phyloP scores from a whole-genome alignment of 2,113 vertebrate species.

The Cyphomyrus plagiostoma region DNA sequence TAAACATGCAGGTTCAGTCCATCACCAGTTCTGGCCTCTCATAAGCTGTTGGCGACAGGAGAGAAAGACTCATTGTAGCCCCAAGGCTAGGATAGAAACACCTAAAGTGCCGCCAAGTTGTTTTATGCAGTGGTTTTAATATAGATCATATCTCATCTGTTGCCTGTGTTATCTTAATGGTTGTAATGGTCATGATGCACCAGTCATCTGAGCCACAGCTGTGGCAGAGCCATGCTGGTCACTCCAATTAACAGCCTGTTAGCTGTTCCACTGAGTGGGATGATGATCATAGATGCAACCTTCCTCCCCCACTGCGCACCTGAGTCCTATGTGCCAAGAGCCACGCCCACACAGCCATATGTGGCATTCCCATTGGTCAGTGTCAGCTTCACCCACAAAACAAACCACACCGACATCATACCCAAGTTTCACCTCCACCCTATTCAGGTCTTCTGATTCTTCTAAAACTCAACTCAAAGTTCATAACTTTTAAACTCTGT shows the following conservation, averaged over 20 bases:
- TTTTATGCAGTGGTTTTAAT: neutral
- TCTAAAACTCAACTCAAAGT: neutral
- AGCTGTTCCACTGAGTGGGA: neutral
- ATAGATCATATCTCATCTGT: neutral
- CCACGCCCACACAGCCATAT: neutral
- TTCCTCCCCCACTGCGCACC: neutral
- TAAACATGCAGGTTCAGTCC: neutral
- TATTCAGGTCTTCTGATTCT: neutral
- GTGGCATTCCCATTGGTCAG: neutral
- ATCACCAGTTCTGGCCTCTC: neutral
- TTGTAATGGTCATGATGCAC: neutral
- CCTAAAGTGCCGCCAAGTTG: neutral
- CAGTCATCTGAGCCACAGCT: neutral
- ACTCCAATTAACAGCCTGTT: slow-evolving; percentile 11
- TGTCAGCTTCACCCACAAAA: neutral
- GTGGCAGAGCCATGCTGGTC: neutral
- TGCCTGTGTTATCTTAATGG: neutral
- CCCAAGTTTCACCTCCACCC: neutral
- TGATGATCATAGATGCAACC: neutral
- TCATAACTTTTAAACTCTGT: neutral
- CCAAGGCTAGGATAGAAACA: neutral
- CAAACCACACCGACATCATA: neutral
- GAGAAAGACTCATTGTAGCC: neutral
- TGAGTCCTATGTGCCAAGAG: neutral
- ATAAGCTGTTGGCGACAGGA: neutral